Evolutionary conservation across 2,888 invertebrate genomes (phyloP), one percentile per base, ranked within the genome.

Genomic region (Phaedon cochleariae): DNA sequence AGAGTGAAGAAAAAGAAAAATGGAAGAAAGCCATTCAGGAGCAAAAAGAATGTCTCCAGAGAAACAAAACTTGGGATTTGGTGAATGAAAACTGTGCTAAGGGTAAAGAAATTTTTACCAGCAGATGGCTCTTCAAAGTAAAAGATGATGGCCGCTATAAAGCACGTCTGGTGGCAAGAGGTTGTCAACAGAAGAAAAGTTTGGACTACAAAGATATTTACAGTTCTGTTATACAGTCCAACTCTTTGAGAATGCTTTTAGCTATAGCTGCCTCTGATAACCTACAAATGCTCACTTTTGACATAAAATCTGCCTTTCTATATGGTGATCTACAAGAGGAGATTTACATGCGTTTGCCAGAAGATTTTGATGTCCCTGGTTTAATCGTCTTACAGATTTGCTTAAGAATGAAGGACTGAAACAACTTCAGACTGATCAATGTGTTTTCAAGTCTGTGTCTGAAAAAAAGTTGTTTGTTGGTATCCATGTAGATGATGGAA

Each of bases 71-170:
- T 18, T 72, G 72, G 73, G 60, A 61, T 1, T 31, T 52, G 10
- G 68, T 69, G n/a, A 53, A 57, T 62, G 51, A 46, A 52, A 41
- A 58, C 20, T 60, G 67, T 60, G 67, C 59, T 51, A 48, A 22
- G 52, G 59, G 54, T 22, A 71, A 60, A 48, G 68, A 64, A 48
- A 59, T 71, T 15, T 34, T 73, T 18, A 69, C 60, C 15, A 71
- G 62, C 46, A 64, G 62, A 65, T 74, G 74, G 71, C 58, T 73
- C 0, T 74, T 74, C 31, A 73, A 70, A 54, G 46, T 67, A 0
- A 72, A 74, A 54, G 72, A 74, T 53, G 64, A 69, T 57, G 69
- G 67, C 6, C 62, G 59, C 63, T 69, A 64, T 49, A 72, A 72
- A 58, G 73, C 72, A 21, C 59, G 70, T 58, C 21, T 74, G n/a